Evolutionary conservation across 2,797 vertebrate species (phyloP).

Genomic region (Sebastes elongatus): DNA sequence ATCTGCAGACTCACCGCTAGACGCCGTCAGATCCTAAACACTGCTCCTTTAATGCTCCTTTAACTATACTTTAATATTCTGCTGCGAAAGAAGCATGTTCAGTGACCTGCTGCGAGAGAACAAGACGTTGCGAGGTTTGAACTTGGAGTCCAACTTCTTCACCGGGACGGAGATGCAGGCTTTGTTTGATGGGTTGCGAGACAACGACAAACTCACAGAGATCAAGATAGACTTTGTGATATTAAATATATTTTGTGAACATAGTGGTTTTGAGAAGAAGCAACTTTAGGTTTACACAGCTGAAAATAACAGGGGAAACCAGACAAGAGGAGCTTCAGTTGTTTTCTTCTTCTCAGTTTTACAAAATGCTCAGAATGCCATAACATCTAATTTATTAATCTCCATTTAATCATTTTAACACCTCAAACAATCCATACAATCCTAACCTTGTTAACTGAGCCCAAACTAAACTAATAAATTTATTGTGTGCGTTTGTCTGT

Average conservation of each 20-base stretch:
- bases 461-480: slow-evolving; percentile 18
- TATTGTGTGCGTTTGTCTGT: slow-evolving; percentile 13
- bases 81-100: slow-evolving; percentile 64
- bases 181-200: slow-evolving; percentile 89
- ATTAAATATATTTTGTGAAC: background rate
- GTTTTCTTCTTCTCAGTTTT: background rate
- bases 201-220: slow-evolving; percentile 92
- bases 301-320: background rate
- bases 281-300: background rate
- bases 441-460: slow-evolving; percentile 18
- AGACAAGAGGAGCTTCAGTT: background rate
- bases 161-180: slow-evolving; percentile 89
- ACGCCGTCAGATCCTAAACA: no score
- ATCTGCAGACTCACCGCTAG: no score
- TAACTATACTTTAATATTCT: background rate
- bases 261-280: background rate
- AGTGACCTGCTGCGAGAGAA: slow-evolving; percentile 94
- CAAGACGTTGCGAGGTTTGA: slow-evolving; percentile 89
- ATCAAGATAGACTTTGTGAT: slow-evolving; percentile 90
- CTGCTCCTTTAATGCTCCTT: no score
- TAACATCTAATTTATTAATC: background rate
- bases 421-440: background rate
- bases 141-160: slow-evolving; percentile 97
- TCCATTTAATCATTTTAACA: background rate
- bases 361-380: background rate